Conservation (phyloP, 2,888 invertebrate species). For the Miltochrista miniata region DNA sequence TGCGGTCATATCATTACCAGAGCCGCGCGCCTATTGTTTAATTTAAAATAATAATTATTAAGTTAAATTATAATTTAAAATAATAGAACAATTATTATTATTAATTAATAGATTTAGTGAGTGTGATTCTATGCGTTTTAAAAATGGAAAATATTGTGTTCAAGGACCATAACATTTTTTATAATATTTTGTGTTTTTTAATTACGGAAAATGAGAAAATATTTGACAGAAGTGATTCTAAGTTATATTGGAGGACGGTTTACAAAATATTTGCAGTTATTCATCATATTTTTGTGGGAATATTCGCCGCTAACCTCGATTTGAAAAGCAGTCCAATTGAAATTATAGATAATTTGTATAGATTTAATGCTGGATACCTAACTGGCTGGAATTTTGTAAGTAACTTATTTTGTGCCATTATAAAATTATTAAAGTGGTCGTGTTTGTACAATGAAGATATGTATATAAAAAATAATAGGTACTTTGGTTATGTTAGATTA, state of each 20-base stretch:
- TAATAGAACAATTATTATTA: neutral
- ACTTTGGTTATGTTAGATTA: too few species aligned
- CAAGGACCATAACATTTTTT: conserved; percentile 66
- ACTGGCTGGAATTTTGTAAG: conserved; percentile 77
- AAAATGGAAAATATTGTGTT: conserved; percentile 61
- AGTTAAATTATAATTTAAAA: neutral
- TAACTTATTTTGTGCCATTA: conserved; percentile 22
- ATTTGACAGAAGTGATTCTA: conserved; percentile 64
- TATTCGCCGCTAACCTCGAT: conserved; percentile 45
- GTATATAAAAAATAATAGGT: too few species aligned
- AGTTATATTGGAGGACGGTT: conserved; percentile 68
- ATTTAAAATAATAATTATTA: neutral
- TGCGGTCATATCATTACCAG: conserved; percentile 20
- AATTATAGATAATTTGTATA: conserved; percentile 52
- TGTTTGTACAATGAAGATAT: too few species aligned
- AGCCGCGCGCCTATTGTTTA: conserved; percentile 22
- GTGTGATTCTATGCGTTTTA: neutral
- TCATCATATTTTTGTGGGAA: conserved; percentile 52
- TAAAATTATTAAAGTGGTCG: too few species aligned
- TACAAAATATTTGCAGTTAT: conserved; percentile 51
- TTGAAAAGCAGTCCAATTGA: conserved; percentile 32
- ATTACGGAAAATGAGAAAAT: conserved; percentile 73
- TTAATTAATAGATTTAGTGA: conserved; percentile 2
- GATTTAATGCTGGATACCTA: conserved; percentile 49
- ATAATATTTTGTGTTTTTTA: conserved; percentile 67